These are phyloP conservation scores for Copidosoma aretas DNA, from an alignment of 2,888 invertebrate genomes.

Conservation along the genomic window DNA sequence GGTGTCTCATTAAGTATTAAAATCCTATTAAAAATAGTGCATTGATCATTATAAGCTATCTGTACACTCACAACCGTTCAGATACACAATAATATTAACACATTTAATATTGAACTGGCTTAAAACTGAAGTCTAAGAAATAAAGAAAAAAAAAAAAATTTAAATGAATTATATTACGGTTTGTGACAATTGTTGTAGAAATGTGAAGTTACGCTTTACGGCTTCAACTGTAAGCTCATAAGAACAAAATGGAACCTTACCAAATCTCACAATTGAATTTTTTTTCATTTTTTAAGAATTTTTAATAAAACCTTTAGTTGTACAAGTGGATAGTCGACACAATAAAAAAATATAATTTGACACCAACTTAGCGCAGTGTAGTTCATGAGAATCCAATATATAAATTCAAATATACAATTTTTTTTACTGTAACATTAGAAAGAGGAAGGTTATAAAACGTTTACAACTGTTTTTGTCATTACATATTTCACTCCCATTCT, in stretches of 20 bases:
- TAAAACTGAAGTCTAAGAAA: conserved; percentile 38
- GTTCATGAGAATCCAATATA: not conserved
- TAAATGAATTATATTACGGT: conserved; percentile 15
- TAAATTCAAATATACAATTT: not conserved
- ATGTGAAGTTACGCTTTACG: conserved; percentile 14
- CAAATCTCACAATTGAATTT: conserved; percentile 14
- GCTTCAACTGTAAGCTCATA: not conserved
- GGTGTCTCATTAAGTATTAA: conserved; percentile 52
- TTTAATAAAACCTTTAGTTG: conserved; percentile 6
- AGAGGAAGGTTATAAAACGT: conserved; percentile 25
- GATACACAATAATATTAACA: conserved; percentile 59
- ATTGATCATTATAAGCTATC: conserved; percentile 56
- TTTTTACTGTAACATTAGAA: not conserved
- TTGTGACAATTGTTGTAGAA: conserved; percentile 9
- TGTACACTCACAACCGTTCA: conserved; percentile 60
- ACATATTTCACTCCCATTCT: conserved; percentile 56
- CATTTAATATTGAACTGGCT: conserved; percentile 58
- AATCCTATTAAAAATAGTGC: conserved; percentile 49
- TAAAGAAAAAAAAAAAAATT: conserved; percentile 32
- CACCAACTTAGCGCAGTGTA: conserved; percentile 26
- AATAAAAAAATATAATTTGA: conserved; percentile 24
- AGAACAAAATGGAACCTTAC: too few relatives aligned
- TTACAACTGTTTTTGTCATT: conserved; percentile 48
- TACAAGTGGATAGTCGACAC: not conserved
- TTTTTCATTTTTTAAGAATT: conserved; percentile 2